phyloP scores from a whole-genome alignment of 2,888 invertebrate genomes.

The Automeris io region DNA sequence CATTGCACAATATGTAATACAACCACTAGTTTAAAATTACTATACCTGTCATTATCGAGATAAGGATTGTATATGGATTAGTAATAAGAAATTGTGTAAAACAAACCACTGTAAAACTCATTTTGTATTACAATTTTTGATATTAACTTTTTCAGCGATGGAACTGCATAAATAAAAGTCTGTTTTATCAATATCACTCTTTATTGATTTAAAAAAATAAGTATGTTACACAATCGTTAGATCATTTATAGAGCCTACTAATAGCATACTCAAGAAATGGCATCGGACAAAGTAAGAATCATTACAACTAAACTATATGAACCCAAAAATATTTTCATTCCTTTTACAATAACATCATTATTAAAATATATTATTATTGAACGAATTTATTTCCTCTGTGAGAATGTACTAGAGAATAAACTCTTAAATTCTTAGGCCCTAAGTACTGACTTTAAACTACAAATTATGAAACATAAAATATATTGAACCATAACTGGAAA shows the following conservation, averaged over 20 bases:
- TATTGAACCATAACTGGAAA: slow-evolving; percentile 35
- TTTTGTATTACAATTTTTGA: slow-evolving; percentile 1
- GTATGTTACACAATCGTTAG: slow-evolving; percentile 72
- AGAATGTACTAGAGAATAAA: slow-evolving; percentile 37
- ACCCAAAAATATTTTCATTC: slow-evolving; percentile 54
- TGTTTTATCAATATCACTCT: slow-evolving; percentile 64
- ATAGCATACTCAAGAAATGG: too few relatives aligned
- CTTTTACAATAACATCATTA: not conserved
- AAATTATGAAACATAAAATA: slow-evolving; percentile 39
- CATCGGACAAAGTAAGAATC: slow-evolving; percentile 26
- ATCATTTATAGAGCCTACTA: slow-evolving; percentile 62
- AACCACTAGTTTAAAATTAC: too few relatives aligned
- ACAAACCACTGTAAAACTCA: not conserved
- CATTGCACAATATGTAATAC: too few relatives aligned
- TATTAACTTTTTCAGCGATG: not conserved
- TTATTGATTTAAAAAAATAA: slow-evolving; percentile 77
- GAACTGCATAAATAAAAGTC: not conserved
- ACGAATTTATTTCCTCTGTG: slow-evolving; percentile 45
- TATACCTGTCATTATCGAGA: too few relatives aligned
- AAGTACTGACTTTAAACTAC: slow-evolving; percentile 53
- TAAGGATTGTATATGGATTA: too few relatives aligned
- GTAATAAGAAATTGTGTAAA: too few relatives aligned
- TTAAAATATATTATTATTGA: slow-evolving; percentile 48
- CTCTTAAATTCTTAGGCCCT: slow-evolving; percentile 55
- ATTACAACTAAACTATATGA: slow-evolving; percentile 48